A percentile compares a stretch with the other conserved stretches of the same genome.
phyloP scores from a whole-genome alignment of 2,888 invertebrate species.

The Patella caerulea region DNA sequence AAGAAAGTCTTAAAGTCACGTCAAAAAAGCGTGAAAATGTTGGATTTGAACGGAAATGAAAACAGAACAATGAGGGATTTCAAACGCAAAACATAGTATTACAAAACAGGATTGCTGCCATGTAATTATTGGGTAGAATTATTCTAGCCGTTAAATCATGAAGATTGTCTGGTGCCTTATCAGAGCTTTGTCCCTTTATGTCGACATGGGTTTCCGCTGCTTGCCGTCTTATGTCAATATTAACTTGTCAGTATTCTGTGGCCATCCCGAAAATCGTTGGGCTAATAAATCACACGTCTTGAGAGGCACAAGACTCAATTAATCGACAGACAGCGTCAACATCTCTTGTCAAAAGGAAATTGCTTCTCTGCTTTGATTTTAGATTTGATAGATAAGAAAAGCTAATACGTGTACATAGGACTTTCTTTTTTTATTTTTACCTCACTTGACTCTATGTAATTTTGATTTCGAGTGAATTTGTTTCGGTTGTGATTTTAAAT shows the following conservation, averaged over 20 bases:
- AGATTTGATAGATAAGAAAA: conserved; percentile 2
- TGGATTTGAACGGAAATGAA: too few species aligned
- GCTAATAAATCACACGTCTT: conserved; percentile 12
- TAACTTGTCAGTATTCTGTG: neutral
- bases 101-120: too few species aligned
- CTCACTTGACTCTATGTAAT: too few species aligned
- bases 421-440: too few species aligned
- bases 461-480: too few species aligned
- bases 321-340: conserved; percentile 4
- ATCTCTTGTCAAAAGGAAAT: conserved; percentile 10
- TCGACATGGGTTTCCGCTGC: conserved; percentile 5
- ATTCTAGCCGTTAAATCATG: too few species aligned
- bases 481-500: too few species aligned
- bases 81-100: too few species aligned
- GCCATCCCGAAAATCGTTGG: conserved; percentile 5
- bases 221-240: conserved; percentile 7
- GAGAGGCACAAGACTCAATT: conserved; percentile 4
- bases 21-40: too few species aligned
- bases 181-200: neutral
- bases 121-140: too few species aligned
- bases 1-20: too few species aligned
- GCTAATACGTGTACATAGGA: conserved; percentile 21
- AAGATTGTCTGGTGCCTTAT: neutral
- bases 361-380: conserved; percentile 4
- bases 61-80: too few species aligned